Conservation (phyloP, 2,888 invertebrate genomes). For the Erynnis tages region DNA sequence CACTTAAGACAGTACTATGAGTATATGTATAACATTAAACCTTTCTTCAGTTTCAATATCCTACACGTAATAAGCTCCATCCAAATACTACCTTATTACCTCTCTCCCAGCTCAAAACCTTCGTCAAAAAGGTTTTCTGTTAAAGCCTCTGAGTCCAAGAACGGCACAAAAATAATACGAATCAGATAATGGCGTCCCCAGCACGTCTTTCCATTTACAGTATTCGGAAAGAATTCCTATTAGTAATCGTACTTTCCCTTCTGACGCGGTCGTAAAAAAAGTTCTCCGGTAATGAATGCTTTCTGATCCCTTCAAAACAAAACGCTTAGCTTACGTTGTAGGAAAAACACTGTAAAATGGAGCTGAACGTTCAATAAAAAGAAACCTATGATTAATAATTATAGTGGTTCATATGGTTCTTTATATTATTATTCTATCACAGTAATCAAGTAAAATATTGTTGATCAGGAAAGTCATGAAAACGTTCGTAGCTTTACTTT, state of each 20-base stretch:
- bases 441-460: no score
- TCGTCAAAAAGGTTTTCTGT: conserved; percentile 52
- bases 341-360: conserved; percentile 55
- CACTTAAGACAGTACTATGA: no score
- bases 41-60: conserved; percentile 26
- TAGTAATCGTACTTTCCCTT: conserved; percentile 69
- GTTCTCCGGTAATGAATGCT: conserved; percentile 66
- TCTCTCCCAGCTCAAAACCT: conserved; percentile 38
- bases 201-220: conserved; percentile 77
- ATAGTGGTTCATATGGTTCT: not conserved
- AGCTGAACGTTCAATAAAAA: conserved; percentile 51
- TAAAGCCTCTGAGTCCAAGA: conserved; percentile 59
- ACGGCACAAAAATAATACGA: conserved; percentile 70
- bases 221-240: conserved; percentile 72
- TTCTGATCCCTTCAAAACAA: conserved; percentile 57
- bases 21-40: not conserved
- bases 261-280: conserved; percentile 70
- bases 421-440: no score
- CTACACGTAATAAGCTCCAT: conserved; percentile 33
- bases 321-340: conserved; percentile 62
- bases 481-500: no score
- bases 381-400: conserved; percentile 38
- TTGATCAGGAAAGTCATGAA: no score
- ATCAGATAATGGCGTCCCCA: conserved; percentile 60
- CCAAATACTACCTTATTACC: conserved; percentile 33